Percentiles rank a stretch among this genome's conserved stretches.
These are phyloP conservation scores for Drosophila colorata DNA, from an alignment of 2,888 invertebrate genomes.

Conservation along the genomic window DNA sequence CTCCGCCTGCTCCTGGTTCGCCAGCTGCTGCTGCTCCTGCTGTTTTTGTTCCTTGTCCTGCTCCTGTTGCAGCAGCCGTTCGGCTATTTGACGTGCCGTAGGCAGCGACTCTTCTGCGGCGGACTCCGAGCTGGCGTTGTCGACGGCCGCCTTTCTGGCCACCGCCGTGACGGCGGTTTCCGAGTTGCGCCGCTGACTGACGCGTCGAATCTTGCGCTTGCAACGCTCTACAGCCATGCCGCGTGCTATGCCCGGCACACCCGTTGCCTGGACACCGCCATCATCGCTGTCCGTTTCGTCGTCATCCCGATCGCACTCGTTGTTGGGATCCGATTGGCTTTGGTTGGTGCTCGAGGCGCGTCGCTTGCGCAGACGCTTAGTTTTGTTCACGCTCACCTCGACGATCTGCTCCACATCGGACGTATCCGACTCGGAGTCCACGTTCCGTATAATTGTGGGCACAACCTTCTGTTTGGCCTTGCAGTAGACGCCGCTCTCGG, in stretches of 20 bases:
- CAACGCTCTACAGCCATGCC: slow-evolving; percentile 82
- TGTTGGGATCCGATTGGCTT: slow-evolving; percentile 69
- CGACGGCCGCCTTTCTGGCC: slow-evolving; percentile 26
- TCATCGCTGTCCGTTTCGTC: slow-evolving; percentile 56
- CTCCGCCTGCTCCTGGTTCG: background rate
- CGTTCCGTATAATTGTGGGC: slow-evolving; percentile 72
- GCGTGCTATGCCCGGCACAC: slow-evolving; percentile 77
- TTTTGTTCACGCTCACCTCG: slow-evolving; percentile 56
- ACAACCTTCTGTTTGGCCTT: slow-evolving; percentile 67
- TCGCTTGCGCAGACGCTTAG: slow-evolving; percentile 82
- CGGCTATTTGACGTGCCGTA: slow-evolving; percentile 82
- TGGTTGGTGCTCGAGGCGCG: slow-evolving; percentile 79
- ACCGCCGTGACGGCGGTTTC: slow-evolving; percentile 29
- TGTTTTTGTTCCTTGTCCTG: slow-evolving; percentile 6
- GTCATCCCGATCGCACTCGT: slow-evolving; percentile 37
- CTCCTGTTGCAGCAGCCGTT: slow-evolving; percentile 69
- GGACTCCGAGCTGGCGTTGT: slow-evolving; percentile 66
- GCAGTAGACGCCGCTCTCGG: slow-evolving; percentile 83
- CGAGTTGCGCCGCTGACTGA: slow-evolving; percentile 46
- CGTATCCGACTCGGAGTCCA: slow-evolving; percentile 68
- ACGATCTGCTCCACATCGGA: slow-evolving; percentile 60
- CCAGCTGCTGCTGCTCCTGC: background rate
- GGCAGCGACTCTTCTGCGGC: slow-evolving; percentile 61
- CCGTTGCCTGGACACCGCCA: slow-evolving; percentile 57
- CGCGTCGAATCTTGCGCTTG: slow-evolving; percentile 60